phyloP scores from a whole-genome alignment of 1,140 invertebrate species.

The Gonatopus flavifemur region DNA sequence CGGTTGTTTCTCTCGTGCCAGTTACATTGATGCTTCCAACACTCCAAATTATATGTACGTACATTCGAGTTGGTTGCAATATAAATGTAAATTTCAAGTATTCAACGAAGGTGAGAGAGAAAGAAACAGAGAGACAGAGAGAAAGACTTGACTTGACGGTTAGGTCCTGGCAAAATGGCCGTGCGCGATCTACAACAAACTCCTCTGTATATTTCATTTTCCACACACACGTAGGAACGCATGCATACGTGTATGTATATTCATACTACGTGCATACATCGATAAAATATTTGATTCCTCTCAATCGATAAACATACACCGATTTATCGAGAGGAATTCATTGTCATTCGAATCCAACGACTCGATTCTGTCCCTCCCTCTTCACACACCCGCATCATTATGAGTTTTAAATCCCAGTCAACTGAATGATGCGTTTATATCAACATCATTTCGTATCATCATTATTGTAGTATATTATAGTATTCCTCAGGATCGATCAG shows the following conservation, averaged over 20 bases:
- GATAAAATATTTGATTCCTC: not conserved
- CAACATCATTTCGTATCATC: too few relatives aligned
- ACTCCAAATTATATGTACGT: too few relatives aligned
- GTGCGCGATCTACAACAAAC: slow-evolving; percentile 48
- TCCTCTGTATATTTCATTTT: too few relatives aligned
- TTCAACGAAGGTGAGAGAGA: not conserved
- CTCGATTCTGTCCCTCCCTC: not conserved
- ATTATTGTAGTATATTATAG: too few relatives aligned
- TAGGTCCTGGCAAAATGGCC: slow-evolving; percentile 51
- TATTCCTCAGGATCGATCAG: too few relatives aligned
- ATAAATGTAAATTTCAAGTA: not conserved
- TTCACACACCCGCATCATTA: too few relatives aligned
- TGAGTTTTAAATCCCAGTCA: too few relatives aligned
- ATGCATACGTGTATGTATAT: not conserved
- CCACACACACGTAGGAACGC: slow-evolving; percentile 1
- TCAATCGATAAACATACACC: not conserved
- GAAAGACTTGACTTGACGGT: slow-evolving; percentile 12
- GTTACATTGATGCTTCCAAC: too few relatives aligned
- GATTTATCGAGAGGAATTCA: not conserved
- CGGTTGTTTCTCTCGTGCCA: too few relatives aligned
- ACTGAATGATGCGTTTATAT: too few relatives aligned
- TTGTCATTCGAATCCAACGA: not conserved
- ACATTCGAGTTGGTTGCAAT: too few relatives aligned
- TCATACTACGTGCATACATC: slow-evolving; percentile 5
- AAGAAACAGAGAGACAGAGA: not conserved